Evolutionary conservation across 2,113 vertebrate genomes (phyloP).

Genomic region (Colistium nudipinnis): DNA sequence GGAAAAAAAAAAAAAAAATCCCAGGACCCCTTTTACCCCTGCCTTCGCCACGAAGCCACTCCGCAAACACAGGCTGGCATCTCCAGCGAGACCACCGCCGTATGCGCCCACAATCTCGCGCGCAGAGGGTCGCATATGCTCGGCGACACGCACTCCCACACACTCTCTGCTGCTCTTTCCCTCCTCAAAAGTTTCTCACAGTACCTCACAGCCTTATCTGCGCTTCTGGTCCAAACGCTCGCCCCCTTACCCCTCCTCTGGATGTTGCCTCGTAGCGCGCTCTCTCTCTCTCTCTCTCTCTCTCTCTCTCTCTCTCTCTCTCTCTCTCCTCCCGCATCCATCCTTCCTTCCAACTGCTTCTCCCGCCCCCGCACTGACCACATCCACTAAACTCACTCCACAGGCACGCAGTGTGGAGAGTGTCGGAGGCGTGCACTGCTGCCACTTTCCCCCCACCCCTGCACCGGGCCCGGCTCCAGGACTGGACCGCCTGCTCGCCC

Average conservation of each 20-base stretch:
- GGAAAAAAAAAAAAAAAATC: slow-evolving; percentile 9
- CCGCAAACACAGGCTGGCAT: slow-evolving; percentile 75
- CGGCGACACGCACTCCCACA: slow-evolving; percentile 47
- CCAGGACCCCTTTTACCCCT: slow-evolving; percentile 47
- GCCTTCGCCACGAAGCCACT: slow-evolving; percentile 69
- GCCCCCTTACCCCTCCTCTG: slow-evolving; percentile 51
- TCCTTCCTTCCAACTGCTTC: slow-evolving; percentile 50
- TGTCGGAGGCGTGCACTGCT: slow-evolving; percentile 76
- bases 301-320: slow-evolving; percentile 49
- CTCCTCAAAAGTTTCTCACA: slow-evolving; percentile 61
- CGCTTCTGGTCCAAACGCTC: slow-evolving; percentile 45
- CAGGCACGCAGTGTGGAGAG: slow-evolving; percentile 79
- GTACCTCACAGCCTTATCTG: slow-evolving; percentile 49
- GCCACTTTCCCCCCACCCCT: slow-evolving; percentile 69
- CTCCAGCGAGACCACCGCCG: slow-evolving; percentile 61
- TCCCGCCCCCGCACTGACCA: slow-evolving; percentile 75
- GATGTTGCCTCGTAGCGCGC: slow-evolving; percentile 44
- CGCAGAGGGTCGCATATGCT: slow-evolving; percentile 33
- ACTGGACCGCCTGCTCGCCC: slow-evolving; percentile 52
- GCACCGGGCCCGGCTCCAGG: slow-evolving; percentile 69
- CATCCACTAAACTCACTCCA: slow-evolving; percentile 82
- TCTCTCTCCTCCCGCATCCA: slow-evolving; percentile 57
- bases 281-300: slow-evolving; percentile 42
- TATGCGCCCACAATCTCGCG: slow-evolving; percentile 49
- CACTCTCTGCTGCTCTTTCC: slow-evolving; percentile 45